Evolutionary conservation across 2,888 invertebrate genomes (phyloP), one percentile per base, ranked within the genome.

Genomic region (Allolobophora icterica): DNA sequence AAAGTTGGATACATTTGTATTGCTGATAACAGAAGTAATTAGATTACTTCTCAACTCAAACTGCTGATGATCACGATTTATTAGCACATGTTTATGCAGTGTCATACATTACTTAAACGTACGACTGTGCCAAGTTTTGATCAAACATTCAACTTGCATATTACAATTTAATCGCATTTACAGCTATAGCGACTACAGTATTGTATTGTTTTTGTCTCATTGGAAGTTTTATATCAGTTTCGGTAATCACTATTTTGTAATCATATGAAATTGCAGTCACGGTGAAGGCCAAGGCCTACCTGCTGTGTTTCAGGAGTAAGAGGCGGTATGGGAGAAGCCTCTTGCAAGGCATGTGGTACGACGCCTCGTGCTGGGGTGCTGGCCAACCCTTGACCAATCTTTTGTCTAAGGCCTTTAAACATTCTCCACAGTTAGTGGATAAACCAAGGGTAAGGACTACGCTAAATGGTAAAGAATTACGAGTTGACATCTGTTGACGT

Each of bases 361-460:
- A 42, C 34, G 34, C 34, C 34, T 8, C 90, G 33, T 15, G n/a
- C 71, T 21, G 90, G 58, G n/a, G 90, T 34, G 34, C n/a, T 83
- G 42, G 84, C 84, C 90, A 90, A n/a, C 34, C 90, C 90, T 33
- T 90, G 84, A 5, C 90, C 90, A 30, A 90, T 84, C 90, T 90
- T 90, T n/a, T 90, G 84, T 45, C 84, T 83, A 52, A 90, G 90
- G 45, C 84, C 84, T 84, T 90, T 90, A 84, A 90, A 90, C 90
- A 90, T 90, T 3, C 87, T 87, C 35, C 21, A 87, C 87, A 33
- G 30, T 87, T 38, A 19, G 87, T n/a, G 71, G 71, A 71, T 71
- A n/a, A 8, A 71, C 71, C 30, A 71, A n/a, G 71, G n/a, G 8
- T 21, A 71, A 30, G n/a, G 71, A 71, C 71, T 71, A n/a, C n/a